Evolutionary conservation across 2,888 invertebrate genomes (phyloP), one percentile per base, ranked within the genome.

Genomic region (Drosophila monieri): DNA sequence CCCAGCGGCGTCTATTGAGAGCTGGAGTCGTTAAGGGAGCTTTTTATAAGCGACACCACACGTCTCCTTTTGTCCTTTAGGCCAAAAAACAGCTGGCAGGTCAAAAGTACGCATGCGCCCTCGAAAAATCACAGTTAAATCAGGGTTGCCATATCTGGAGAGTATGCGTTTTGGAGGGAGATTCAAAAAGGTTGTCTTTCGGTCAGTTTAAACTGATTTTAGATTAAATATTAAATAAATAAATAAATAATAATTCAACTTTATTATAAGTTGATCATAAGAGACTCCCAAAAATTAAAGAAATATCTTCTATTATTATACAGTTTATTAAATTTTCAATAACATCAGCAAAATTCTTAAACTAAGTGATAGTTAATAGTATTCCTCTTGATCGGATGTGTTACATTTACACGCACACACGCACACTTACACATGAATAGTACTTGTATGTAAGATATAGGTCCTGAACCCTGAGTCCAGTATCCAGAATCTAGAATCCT

Each of bases 331-430:
- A 61, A 62, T 80, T 86, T 86, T 88, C 72, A 80, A 84, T 88
- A 84, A 84, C 84, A 84, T 84, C 84, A 88, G 84, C 88, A 71
- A 84, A 86, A 71, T 58, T 73, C 88, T 85, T 85, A 85, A 25
- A 44, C 85, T 86, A 87, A 61, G 62, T 74, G 78, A 88, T 73
- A 86, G 46, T 86, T 85, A 88, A 86, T 88, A 88, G 88, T 88
- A 68, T 76, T 61, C 66, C 54, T 51, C 56, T 51, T 65, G 64
- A 55, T 72, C 64, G 54, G 66, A 71, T 61, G 60, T 66, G 56
- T 60, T 73, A 68, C 65, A 57, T 48, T 58, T 71, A 72, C 61
- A 62, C 64, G 51, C 52, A 47, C 52, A 66, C 47, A 70, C 67
- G 67, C 59, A 64, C 59, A 55, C 62, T 54, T 58, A 71, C 51